Conservation (phyloP, 2,888 invertebrate species). For the Tipula unca region DNA sequence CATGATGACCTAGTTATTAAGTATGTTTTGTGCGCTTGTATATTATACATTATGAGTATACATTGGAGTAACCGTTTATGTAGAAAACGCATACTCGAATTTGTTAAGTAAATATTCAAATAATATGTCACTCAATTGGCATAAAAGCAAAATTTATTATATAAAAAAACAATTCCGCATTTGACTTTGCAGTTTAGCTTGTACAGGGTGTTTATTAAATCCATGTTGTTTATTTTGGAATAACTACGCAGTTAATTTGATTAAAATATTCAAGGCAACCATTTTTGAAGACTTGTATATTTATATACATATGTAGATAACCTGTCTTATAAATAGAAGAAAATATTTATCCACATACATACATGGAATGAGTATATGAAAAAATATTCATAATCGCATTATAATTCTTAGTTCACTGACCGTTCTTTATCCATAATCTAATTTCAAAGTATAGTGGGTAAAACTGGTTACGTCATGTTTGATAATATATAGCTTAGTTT, state of each 20-base stretch:
- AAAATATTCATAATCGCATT: neutral
- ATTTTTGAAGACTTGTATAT: too few relatives aligned
- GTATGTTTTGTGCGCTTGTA: neutral
- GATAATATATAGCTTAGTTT: too few relatives aligned
- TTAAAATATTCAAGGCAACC: too few relatives aligned
- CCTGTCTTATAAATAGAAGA: too few relatives aligned
- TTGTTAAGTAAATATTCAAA: neutral
- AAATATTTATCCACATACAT: too few relatives aligned
- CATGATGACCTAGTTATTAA: neutral
- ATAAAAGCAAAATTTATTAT: neutral
- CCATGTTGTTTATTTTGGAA: neutral
- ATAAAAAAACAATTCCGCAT: neutral
- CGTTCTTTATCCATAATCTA: neutral
- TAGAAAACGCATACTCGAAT: neutral
- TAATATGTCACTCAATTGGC: neutral
- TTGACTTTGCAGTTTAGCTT: neutral
- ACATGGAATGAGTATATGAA: too few relatives aligned
- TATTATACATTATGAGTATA: too few relatives aligned
- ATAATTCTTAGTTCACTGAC: neutral
- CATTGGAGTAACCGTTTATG: neutral
- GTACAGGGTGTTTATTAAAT: neutral
- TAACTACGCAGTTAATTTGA: neutral
- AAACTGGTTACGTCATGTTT: neutral
- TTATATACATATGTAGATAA: too few relatives aligned
- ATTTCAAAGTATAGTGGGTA: neutral